Evolutionary conservation across 2,888 invertebrate species (phyloP).

Genomic region (Rhorus exstirpatorius): DNA sequence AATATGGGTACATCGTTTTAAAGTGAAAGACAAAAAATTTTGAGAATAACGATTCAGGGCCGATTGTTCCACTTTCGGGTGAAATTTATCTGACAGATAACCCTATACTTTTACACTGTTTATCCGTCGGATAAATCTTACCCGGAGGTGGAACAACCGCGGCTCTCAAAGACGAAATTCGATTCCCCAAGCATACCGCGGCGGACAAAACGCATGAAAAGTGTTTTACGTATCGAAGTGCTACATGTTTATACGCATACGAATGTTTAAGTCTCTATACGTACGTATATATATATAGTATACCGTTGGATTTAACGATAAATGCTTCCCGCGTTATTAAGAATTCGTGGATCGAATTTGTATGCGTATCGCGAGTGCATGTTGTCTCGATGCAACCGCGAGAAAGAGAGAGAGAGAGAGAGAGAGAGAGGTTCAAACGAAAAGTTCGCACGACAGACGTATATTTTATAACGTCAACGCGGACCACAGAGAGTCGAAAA

Average conservation of each 20-base stretch:
- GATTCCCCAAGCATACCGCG: not conserved
- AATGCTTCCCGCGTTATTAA: constrained; percentile 66
- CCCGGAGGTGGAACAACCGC: too few relatives aligned
- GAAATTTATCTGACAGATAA: too few relatives aligned
- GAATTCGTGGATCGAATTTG: constrained; percentile 75
- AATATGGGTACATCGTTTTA: not conserved
- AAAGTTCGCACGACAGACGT: constrained; percentile 20
- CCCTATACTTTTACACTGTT: too few relatives aligned
- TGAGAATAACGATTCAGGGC: not conserved
- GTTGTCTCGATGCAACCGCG: constrained; percentile 30
- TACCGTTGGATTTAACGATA: constrained; percentile 29
- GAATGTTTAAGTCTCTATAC: not conserved
- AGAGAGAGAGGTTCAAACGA: not conserved
- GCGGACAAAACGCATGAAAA: not conserved
- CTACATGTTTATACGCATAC: not conserved
- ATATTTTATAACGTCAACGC: constrained; percentile 40
- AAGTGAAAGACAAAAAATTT: not conserved
- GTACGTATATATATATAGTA: not conserved
- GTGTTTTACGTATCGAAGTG: not conserved
- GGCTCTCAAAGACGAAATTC: not conserved
- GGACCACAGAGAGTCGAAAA: constrained; percentile 69
- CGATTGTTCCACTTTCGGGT: too few relatives aligned
- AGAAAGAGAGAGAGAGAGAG: constrained; percentile 4
- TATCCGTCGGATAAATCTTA: too few relatives aligned
- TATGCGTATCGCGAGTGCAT: constrained; percentile 72